Evolutionary conservation across 2,797 vertebrate genomes (phyloP), one percentile per base, ranked within the genome.

Genomic region (Anomalospiza imberbis): DNA sequence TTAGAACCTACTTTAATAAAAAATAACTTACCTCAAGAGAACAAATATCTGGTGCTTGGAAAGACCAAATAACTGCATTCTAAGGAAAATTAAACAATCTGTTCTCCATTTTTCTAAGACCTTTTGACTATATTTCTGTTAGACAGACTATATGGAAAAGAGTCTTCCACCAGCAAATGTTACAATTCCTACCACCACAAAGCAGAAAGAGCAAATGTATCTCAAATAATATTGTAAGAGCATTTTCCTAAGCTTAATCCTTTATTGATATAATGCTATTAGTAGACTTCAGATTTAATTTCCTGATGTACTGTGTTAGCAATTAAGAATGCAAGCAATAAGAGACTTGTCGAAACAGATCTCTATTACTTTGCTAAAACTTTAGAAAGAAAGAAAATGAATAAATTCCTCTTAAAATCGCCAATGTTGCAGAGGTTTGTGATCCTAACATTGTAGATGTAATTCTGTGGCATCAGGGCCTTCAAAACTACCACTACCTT

Each of bases 341-440:
- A 44, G 25, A 45, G 11, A 47, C 2, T 1, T 54, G 3, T 38
- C 42, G 48, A 29, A 55, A 67, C 17, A 75, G 12, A 48, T 75
- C 6, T 78, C 13, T 72, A 13, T 34, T 58, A 61, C 3, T 58
- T 79, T 53, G 19, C 12, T 80, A 83, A 79, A 67, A 48, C 3
- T 5, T 53, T 48, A 91, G 19, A 9, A 61, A 61, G 17, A n/a
- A 20, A 81, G 61, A 40, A 65, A 40, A 61, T 1, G 1, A 25
- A 50, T 13, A 20, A 53, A 16, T 40, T 61, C 6, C 2, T 72
- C 5, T 58, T 38, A 8, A 74, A 80, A 34, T 1, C 10, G 17
- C 17, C 8, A 66, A 2, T 9, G 1, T 53, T 58, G 10, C 36
- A 47, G 8, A 2, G 2, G 1, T 17, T 73, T 76, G 18, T 1